Evolutionary conservation across 30 jellyfish, hydroid and myxozoan species (phyloP).

Genomic region (Rhopilema esculentum): DNA sequence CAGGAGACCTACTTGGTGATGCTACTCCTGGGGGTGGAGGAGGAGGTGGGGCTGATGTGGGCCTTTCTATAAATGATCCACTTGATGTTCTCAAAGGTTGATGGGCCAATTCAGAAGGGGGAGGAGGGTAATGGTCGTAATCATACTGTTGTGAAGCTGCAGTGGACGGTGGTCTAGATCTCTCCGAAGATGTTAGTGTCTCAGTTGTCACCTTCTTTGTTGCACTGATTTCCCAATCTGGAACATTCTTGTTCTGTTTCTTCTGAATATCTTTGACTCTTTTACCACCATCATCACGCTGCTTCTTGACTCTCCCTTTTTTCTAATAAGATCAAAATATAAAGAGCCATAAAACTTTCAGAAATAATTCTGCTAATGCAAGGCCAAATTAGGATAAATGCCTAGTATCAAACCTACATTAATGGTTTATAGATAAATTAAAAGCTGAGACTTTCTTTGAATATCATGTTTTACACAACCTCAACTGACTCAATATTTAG

Average conservation of each 20-base stretch:
- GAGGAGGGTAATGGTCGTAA: not conserved
- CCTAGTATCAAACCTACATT: no score
- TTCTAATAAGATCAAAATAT: constrained; percentile 13
- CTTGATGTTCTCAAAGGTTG: constrained; percentile 57
- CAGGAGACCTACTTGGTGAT: constrained; percentile 54
- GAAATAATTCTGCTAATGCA: not conserved
- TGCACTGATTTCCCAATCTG: constrained; percentile 77
- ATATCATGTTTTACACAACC: no score
- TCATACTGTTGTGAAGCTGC: constrained; percentile 10
- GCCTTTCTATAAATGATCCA: constrained; percentile 87
- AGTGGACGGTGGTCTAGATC: not conserved
- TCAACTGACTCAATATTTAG: no score
- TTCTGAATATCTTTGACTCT: constrained; percentile 53
- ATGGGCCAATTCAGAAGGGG: constrained; percentile 58
- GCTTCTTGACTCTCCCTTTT: constrained; percentile 38
- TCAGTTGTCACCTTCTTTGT: constrained; percentile 27
- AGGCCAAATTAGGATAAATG: no score
- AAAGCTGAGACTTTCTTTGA: no score
- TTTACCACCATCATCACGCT: constrained; percentile 1
- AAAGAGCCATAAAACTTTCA: no score
- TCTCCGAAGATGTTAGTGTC: constrained; percentile 30
- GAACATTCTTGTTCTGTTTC: constrained; percentile 56
- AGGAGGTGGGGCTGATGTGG: constrained; percentile 95
- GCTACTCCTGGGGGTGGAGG: constrained; percentile 69
- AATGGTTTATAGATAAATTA: no score